Percentiles rank a stretch among this genome's conserved stretches.
phyloP scores from a whole-genome alignment of 2,113 vertebrate species.

The Prietella phreatophila region DNA sequence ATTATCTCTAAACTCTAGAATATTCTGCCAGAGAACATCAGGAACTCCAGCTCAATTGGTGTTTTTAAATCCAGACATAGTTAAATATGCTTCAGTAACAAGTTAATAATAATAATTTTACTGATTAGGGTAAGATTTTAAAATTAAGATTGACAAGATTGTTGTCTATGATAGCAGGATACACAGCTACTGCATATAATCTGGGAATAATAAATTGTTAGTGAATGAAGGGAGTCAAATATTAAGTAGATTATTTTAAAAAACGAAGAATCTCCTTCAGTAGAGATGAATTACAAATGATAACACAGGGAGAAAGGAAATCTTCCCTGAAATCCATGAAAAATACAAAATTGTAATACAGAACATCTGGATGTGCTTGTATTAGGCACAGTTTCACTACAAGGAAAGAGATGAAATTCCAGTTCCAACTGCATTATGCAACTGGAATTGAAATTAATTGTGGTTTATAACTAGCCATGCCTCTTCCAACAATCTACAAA shows the following conservation, averaged over 20 bases:
- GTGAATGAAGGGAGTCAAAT: neutral
- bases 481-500: too few relatives aligned
- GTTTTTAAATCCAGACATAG: neutral
- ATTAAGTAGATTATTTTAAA: constrained; percentile 2
- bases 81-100: too few relatives aligned
- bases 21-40: neutral
- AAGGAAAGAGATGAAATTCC: neutral
- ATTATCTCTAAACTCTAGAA: neutral
- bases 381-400: neutral
- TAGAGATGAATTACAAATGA: neutral
- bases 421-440: neutral
- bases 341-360: neutral
- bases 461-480: too few relatives aligned
- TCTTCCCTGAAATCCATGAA: neutral
- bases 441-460: neutral
- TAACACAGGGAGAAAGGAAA: neutral
- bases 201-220: neutral
- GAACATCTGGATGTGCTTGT: constrained; percentile 8
- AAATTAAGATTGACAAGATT: too few relatives aligned
- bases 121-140: too few relatives aligned
- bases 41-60: neutral
- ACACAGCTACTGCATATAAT: neutral
- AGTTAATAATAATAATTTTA: too few relatives aligned
- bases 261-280: neutral
- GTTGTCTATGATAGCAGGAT: neutral